Conservation (phyloP, 1,140 invertebrate species). For the Mercenaria mercenaria region DNA sequence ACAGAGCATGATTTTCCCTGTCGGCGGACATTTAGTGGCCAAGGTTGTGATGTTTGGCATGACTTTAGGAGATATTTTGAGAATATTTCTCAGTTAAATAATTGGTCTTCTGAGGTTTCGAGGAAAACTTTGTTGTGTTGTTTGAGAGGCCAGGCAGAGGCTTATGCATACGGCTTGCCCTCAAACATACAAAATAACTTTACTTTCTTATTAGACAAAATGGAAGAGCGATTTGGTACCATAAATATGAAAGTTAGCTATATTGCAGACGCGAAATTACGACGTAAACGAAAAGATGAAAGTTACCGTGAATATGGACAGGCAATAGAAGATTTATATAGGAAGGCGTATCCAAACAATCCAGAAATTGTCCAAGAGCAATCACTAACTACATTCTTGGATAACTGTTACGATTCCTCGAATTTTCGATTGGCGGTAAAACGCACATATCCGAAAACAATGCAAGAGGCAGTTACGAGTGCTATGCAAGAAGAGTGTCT, state of each 20-base stretch:
- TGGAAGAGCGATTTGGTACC: slow-evolving; percentile 68
- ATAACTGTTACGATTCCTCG: slow-evolving; percentile 63
- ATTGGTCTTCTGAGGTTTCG: slow-evolving; percentile 38
- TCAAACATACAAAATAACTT: slow-evolving; percentile 31
- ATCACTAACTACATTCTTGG: slow-evolving; percentile 52
- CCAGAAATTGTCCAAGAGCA: slow-evolving; percentile 62
- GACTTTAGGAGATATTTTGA: slow-evolving; percentile 65
- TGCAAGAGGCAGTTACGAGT: slow-evolving; percentile 46
- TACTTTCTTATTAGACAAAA: slow-evolving; percentile 36
- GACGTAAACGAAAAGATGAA: slow-evolving; percentile 43
- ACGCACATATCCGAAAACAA: slow-evolving; percentile 56
- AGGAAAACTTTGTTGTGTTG: slow-evolving; percentile 54
- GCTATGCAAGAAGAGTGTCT: slow-evolving; percentile 70
- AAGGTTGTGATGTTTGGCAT: slow-evolving; percentile 48
- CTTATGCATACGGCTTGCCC: slow-evolving; percentile 62
- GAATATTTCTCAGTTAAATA: slow-evolving; percentile 49
- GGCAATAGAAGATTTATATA: slow-evolving; percentile 57
- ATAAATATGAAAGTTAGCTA: slow-evolving; percentile 66
- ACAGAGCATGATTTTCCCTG: slow-evolving; percentile 49
- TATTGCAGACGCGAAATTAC: slow-evolving; percentile 60
- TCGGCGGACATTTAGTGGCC: slow-evolving; percentile 53
- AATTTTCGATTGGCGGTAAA: slow-evolving; percentile 65
- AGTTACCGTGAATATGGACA: slow-evolving; percentile 65
- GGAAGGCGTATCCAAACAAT: slow-evolving; percentile 61
- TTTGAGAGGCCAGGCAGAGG: slow-evolving; percentile 61